phyloP scores from a whole-genome alignment of 2,888 invertebrate species.

The Galeruca laticollis region DNA sequence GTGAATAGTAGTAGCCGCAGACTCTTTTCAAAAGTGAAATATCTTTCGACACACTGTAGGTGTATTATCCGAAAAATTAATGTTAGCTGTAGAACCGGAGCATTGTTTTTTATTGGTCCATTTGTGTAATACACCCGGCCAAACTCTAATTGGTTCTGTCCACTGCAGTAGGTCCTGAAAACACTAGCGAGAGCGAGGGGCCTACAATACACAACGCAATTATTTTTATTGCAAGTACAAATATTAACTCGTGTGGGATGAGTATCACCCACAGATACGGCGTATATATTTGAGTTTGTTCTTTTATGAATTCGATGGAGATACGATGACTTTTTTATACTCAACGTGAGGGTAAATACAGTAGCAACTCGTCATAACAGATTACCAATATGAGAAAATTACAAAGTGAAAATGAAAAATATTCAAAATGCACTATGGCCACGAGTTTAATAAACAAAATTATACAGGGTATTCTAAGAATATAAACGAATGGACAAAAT shows the following conservation, averaged over 20 bases:
- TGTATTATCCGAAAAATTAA: conserved; percentile 3
- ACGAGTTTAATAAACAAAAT: no score
- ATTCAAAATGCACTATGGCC: no score
- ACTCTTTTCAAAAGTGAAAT: no score
- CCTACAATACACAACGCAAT: conserved; percentile 13
- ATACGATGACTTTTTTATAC: neutral
- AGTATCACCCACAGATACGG: neutral
- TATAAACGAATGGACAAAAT: no score
- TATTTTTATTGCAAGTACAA: conserved; percentile 30
- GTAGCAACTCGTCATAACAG: neutral
- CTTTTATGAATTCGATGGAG: neutral
- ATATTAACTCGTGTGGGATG: conserved; percentile 18
- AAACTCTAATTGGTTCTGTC: conserved; percentile 24
- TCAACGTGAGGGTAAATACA: neutral
- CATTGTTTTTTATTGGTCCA: conserved; percentile 35
- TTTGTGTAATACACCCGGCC: conserved; percentile 28
- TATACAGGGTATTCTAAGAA: no score
- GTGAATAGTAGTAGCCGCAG: no score
- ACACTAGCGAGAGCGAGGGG: neutral
- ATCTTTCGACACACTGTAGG: no score
- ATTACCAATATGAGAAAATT: no score
- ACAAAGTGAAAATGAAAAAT: no score
- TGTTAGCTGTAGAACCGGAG: neutral
- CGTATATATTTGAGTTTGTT: conserved; percentile 2
- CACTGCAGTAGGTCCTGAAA: conserved; percentile 18